phyloP scores from a whole-genome alignment of 2,797 vertebrate species.

The Orientallactaga sibirica region DNA sequence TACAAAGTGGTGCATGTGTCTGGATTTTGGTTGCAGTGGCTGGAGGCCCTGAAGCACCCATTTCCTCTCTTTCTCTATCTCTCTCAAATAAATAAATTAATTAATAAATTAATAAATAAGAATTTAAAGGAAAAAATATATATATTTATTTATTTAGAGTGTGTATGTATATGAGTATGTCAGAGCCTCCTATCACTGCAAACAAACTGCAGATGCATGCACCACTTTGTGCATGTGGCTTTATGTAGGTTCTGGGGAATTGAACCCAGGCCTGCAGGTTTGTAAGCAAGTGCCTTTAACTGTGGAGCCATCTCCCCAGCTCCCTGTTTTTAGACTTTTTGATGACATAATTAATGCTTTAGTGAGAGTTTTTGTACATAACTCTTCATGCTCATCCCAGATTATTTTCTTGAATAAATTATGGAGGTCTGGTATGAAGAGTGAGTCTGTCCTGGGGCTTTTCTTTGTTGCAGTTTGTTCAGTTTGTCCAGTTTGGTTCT shows the following conservation, averaged over 20 bases:
- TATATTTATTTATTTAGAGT: too few relatives aligned
- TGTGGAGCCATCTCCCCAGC: neutral
- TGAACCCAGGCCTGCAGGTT: neutral
- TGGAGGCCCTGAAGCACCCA: too few relatives aligned
- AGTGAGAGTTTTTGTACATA: slow-evolving; percentile 16
- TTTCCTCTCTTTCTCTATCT: too few relatives aligned
- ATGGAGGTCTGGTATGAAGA: neutral
- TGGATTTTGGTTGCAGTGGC: too few relatives aligned
- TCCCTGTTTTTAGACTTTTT: neutral
- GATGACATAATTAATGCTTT: neutral
- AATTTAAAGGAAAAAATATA: too few relatives aligned
- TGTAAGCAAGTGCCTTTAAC: neutral
- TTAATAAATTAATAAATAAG: too few relatives aligned
- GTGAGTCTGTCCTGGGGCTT: neutral
- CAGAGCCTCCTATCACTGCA: too few relatives aligned
- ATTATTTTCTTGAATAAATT: slow-evolving; percentile 49
- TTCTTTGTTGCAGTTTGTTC: neutral
- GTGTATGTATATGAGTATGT: too few relatives aligned
- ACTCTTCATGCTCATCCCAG: neutral
- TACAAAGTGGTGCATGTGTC: too few relatives aligned
- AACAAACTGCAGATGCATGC: too few relatives aligned
- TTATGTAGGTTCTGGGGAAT: neutral
- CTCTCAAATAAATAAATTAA: too few relatives aligned
- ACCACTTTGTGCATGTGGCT: too few relatives aligned
- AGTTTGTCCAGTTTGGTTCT: neutral